Evolutionary conservation across 2,113 vertebrate genomes (phyloP).

Genomic region (Syngnathus floridae): DNA sequence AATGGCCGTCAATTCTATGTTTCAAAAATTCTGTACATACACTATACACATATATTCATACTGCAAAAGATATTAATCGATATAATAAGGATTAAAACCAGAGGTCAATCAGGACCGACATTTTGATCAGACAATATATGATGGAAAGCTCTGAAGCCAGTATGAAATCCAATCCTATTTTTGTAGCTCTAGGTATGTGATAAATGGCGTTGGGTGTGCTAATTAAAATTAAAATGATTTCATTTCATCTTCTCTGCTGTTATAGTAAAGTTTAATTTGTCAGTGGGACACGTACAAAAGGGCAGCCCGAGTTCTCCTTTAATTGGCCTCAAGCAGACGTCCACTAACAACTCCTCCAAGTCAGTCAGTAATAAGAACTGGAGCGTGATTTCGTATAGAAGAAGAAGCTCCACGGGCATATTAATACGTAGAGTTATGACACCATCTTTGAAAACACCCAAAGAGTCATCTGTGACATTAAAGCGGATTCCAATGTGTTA

Average conservation of each 20-base stretch:
- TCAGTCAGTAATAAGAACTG: background rate
- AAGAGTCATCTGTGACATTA: background rate
- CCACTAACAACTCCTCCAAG: background rate
- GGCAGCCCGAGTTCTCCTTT: conserved; percentile 50
- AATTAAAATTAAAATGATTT: background rate
- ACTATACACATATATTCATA: no score
- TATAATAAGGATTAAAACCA: no score
- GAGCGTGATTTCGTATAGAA: background rate
- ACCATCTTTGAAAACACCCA: background rate
- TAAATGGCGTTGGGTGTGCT: background rate
- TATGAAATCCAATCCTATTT: background rate
- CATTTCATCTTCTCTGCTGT: background rate
- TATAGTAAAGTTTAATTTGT: background rate
- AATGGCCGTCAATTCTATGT: no score
- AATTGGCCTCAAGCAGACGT: conserved; percentile 51
- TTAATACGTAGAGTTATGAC: background rate
- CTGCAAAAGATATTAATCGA: no score
- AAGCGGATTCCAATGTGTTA: background rate
- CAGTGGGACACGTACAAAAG: conserved; percentile 25
- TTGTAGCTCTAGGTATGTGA: background rate
- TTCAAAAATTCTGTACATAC: no score
- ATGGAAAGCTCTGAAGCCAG: conserved; percentile 25
- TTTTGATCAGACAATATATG: background rate
- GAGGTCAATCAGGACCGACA: background rate
- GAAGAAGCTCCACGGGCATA: background rate